Base-by-base conservation (phyloP, 2,113 vertebrate genomes). In the Astur gentilis region DNA sequence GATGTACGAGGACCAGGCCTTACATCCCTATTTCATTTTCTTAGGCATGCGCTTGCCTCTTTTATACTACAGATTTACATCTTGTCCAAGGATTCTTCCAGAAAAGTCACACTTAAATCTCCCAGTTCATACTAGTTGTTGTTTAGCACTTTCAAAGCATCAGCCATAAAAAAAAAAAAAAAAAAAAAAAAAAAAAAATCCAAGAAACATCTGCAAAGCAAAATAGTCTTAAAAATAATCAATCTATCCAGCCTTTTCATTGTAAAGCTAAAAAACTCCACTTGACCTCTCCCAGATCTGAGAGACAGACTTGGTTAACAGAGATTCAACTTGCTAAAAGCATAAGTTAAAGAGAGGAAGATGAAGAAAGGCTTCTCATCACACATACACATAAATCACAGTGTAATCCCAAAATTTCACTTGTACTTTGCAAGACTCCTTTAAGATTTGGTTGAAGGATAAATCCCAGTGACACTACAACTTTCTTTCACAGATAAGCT, bases 1-100 rank as follows among this genome's bases (percentile, higher is more conserved):
- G n/a, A n/a, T 13, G 67, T 12, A 54, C 0, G 0, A 62, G 54
- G 31, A 86, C 82, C n/a, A 22, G 10, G 19, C 3, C 36, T 47
- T 31, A 29, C 36, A 44, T 6, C 11, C 54, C 44, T 3, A 2
- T 7, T 27, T 12, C 15, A 1, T 5, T 26, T 42, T 6, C 47
- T 29, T 2, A 32, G 45, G 32, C 19, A 5, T 1, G 0, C 6
- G 19, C 14, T 62, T 40, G 19, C 7, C 34, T 54, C 44, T 75
- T 13, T 11, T 20, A 4, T 2, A 13, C 6, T 1, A 32, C 10
- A 89, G n/a, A 49, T 11, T 57, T 31, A 36, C 31, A 17, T 11
- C 58, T n/a, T 42, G 38, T 5, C n/a, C 65, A 50, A 54, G n/a
- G 45, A 62, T 40, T 85, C 84, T 42, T 78, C 78, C 65, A 38